phyloP scores from a whole-genome alignment of 2,797 vertebrate genomes.

The Syngnathus acus region DNA sequence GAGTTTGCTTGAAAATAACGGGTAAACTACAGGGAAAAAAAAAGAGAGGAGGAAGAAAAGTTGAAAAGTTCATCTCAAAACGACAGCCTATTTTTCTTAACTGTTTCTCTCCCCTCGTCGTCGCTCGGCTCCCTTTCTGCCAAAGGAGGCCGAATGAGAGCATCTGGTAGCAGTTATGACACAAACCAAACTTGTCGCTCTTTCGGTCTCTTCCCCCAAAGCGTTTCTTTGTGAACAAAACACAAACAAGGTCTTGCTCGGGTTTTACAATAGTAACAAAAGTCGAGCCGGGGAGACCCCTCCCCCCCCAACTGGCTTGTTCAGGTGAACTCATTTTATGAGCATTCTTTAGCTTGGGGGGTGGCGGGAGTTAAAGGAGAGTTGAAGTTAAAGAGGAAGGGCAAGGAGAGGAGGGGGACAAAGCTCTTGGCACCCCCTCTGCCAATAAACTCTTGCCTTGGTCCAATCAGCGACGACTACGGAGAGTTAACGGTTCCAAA shows the following conservation, averaged over 20 bases:
- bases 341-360: slow-evolving; percentile 73
- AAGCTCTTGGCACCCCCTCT: slow-evolving; percentile 62
- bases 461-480: slow-evolving; percentile 55
- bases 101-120: slow-evolving; percentile 14
- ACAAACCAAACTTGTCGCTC: slow-evolving; percentile 66
- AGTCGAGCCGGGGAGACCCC: slow-evolving; percentile 49
- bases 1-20: background rate
- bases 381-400: slow-evolving; percentile 67
- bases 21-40: slow-evolving; percentile 5
- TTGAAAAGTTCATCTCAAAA: slow-evolving; percentile 64
- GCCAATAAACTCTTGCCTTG: slow-evolving; percentile 57
- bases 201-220: slow-evolving; percentile 42
- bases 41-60: slow-evolving; percentile 26
- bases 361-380: slow-evolving; percentile 63
- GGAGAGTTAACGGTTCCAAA: slow-evolving; percentile 62
- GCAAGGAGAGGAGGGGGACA: slow-evolving; percentile 43
- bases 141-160: slow-evolving; percentile 60
- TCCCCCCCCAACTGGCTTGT: slow-evolving; percentile 66
- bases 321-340: slow-evolving; percentile 74
- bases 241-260: slow-evolving; percentile 69
- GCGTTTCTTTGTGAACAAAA: slow-evolving; percentile 64
- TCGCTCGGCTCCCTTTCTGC: slow-evolving; percentile 31
- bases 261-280: slow-evolving; percentile 71
- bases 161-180: slow-evolving; percentile 78
- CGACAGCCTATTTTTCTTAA: slow-evolving; percentile 36